Base-by-base conservation (phyloP, 2,888 invertebrate genomes). In the Hylaea fasciaria region DNA sequence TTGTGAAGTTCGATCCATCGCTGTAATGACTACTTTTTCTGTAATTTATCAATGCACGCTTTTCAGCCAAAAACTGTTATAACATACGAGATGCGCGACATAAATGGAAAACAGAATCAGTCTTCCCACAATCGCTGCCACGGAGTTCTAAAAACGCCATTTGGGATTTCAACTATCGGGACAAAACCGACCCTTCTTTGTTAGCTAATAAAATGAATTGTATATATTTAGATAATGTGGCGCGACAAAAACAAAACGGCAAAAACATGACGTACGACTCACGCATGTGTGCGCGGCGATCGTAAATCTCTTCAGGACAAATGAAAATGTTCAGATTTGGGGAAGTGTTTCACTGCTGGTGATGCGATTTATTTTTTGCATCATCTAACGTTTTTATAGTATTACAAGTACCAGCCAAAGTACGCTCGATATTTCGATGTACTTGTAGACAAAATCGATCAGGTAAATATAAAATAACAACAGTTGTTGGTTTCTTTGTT, bases 261-360 rank as follows among this genome's bases (percentile, higher is more conserved):
- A 57, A 62, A 62, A 57, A 62, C 61, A 62, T 62, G 56, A 62
- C 56, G 56, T 45, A 61, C 51, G 56, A 56, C 39, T 44, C 52
- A 40, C 56, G 48, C 56, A 45, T 52, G 52, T 48, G 47, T 44
- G 61, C 61, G 10, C 35, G 9, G 22, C 40, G 13, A 14, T 47
- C 55, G 56, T 62, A 56, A 62, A 62, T 62, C 56, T 57, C 44
- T 56, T 44, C n/a, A 37, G 47, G 51, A 52, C 51, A 44, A 61
- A 56, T 60, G 54, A 60, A 59, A 58, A 52, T 28, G 52, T 53
- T 53, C 47, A 48, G 58, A 53, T 58, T 58, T 58, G 13, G 47
- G 41, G 32, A 39, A 13, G 40, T 17, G 17, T 41, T 16, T 28
- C 35, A 52, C 47, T 52, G 13, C 35, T 45, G 3, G 35, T 14